These are phyloP conservation scores for Drosophila virilis DNA, from an alignment of 1,140 invertebrate species.

Conservation along the genomic window DNA sequence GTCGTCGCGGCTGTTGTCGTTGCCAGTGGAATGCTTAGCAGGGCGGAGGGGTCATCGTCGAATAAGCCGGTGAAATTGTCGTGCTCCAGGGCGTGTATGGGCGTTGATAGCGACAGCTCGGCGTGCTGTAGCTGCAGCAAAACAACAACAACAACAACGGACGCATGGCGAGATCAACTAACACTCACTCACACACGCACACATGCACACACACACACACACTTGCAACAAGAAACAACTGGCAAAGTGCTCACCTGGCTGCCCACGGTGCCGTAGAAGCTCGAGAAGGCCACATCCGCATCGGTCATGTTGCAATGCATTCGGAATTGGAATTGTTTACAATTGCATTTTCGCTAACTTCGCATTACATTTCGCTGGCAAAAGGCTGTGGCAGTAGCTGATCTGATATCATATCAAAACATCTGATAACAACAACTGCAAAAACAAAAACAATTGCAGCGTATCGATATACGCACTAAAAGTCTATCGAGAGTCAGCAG, in stretches of 20 bases:
- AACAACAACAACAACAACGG: slow-evolving; percentile 30
- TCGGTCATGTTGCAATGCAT: slow-evolving; percentile 69
- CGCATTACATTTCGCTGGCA: slow-evolving; percentile 44
- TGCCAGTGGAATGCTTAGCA: slow-evolving; percentile 36
- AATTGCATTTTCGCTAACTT: slow-evolving; percentile 45
- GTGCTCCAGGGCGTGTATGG: slow-evolving; percentile 60
- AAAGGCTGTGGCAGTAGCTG: slow-evolving; percentile 24
- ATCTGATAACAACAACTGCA: slow-evolving; percentile 49
- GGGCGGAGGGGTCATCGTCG: slow-evolving; percentile 58
- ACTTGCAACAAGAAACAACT: slow-evolving; percentile 27
- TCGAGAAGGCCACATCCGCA: slow-evolving; percentile 58
- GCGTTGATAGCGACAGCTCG: slow-evolving; percentile 66
- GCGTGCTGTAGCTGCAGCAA: slow-evolving; percentile 45
- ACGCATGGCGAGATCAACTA: slow-evolving; percentile 32
- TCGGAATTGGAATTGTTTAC: slow-evolving; percentile 26
- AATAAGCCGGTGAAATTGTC: slow-evolving; percentile 63
- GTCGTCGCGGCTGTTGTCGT: slow-evolving; percentile 1
- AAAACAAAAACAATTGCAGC: slow-evolving; percentile 28
- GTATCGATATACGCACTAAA: slow-evolving; percentile 14
- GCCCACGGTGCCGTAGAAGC: slow-evolving; percentile 50
- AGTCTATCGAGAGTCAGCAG: slow-evolving; percentile 20
- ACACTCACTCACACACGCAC: slow-evolving; percentile 32
- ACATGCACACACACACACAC: slow-evolving; percentile 16
- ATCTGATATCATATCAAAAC: slow-evolving; percentile 56
- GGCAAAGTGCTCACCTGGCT: slow-evolving; percentile 55